Percentiles rank a stretch among this genome's conserved stretches.
Evolutionary conservation across 2,888 invertebrate genomes (phyloP).

Genomic region (Orchestes rusci): DNA sequence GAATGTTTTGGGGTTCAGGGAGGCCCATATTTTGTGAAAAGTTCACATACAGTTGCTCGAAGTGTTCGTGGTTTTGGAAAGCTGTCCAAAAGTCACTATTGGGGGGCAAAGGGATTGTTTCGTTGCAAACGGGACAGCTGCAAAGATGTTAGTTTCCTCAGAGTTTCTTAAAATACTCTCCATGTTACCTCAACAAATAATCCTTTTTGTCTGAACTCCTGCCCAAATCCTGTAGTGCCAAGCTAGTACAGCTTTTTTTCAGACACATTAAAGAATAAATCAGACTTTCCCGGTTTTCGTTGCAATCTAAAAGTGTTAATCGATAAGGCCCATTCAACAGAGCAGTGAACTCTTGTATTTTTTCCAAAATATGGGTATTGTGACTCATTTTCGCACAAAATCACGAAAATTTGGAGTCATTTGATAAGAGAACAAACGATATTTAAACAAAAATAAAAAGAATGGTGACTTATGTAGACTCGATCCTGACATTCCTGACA

Average conservation of each 20-base stretch:
- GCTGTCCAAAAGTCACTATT: constrained; percentile 28
- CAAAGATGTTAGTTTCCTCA: too few relatives aligned
- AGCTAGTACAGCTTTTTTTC: constrained; percentile 29
- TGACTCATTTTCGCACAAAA: too few relatives aligned
- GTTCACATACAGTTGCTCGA: constrained; percentile 24
- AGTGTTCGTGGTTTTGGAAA: constrained; percentile 31
- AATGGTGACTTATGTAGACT: too few relatives aligned
- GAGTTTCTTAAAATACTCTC: too few relatives aligned
- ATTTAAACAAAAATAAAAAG: too few relatives aligned
- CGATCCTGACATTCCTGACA: too few relatives aligned
- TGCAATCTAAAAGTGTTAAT: constrained; percentile 23
- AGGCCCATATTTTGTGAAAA: constrained; percentile 2
- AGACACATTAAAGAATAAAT: constrained; percentile 27
- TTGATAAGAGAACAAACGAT: too few relatives aligned
- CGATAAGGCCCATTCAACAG: constrained; percentile 28
- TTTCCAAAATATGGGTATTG: too few relatives aligned
- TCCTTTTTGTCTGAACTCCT: constrained; percentile 13
- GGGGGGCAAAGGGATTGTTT: constrained; percentile 22
- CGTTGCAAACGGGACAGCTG: constrained; percentile 28
- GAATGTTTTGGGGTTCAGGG: constrained; percentile 1
- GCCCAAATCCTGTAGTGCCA: constrained; percentile 26
- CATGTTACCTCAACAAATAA: constrained; percentile 18
- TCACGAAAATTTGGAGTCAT: too few relatives aligned
- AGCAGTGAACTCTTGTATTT: constrained; percentile 24
- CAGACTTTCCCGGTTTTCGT: constrained; percentile 24